These are phyloP conservation scores for Mesitornis unicolor DNA, from an alignment of 2,113 vertebrate species.

Conservation along the genomic window DNA sequence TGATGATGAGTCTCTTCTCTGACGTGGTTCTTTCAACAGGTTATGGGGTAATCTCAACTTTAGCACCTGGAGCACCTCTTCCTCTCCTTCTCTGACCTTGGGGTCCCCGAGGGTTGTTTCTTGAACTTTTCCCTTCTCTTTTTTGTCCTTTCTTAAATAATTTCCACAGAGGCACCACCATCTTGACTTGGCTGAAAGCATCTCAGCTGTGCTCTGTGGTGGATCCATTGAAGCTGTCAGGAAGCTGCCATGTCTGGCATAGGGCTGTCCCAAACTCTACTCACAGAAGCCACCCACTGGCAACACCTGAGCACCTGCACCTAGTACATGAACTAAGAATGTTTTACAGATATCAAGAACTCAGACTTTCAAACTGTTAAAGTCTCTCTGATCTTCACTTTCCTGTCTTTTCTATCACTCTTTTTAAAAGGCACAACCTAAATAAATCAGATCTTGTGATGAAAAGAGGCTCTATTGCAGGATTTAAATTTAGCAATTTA, in stretches of 20 bases:
- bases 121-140: fast-evolving
- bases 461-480: too few relatives aligned
- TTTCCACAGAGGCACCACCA: not conserved
- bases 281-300: not conserved
- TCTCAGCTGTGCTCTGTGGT: not conserved
- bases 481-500: too few relatives aligned
- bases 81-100: not conserved
- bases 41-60: not conserved
- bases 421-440: not conserved
- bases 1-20: not conserved
- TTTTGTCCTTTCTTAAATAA: not conserved
- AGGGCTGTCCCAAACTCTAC: not conserved
- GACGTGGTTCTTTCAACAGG: not conserved
- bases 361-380: not conserved
- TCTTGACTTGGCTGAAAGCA: too few relatives aligned
- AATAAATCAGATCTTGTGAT: not conserved
- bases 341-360: not conserved
- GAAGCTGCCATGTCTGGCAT: fast-evolving
- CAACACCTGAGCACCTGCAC: fast-evolving
- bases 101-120: not conserved
- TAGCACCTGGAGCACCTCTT: not conserved
- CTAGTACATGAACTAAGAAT: not conserved
- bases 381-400: not conserved
- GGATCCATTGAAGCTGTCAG: fast-evolving
- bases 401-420: not conserved